Conservation (phyloP, 1,140 invertebrate genomes). For the Hetaerina americana region DNA sequence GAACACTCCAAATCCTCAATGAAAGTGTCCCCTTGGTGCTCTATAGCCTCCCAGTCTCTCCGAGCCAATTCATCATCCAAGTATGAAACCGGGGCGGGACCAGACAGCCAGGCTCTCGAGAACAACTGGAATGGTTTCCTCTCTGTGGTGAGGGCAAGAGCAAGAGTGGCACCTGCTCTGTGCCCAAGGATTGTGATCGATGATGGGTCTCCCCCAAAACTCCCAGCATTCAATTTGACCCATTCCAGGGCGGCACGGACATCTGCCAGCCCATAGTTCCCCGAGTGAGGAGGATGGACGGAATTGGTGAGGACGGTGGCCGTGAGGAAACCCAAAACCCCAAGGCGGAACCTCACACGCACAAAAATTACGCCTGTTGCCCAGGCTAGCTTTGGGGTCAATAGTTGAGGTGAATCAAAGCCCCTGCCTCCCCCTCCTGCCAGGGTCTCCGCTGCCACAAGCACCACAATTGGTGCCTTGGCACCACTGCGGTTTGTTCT, state of each 20-base stretch:
- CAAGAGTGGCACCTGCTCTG: constrained; percentile 61
- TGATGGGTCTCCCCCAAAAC: constrained; percentile 65
- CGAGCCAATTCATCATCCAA: constrained; percentile 37
- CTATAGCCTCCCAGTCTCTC: constrained; percentile 59
- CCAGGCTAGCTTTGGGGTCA: constrained; percentile 48
- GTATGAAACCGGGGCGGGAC: neutral
- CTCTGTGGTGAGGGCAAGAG: constrained; percentile 48
- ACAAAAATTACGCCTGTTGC: constrained; percentile 71
- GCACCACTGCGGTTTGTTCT: constrained; percentile 41
- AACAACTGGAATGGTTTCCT: constrained; percentile 24
- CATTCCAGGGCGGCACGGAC: constrained; percentile 62
- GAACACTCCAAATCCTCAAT: constrained; percentile 41
- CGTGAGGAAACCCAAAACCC: constrained; percentile 65
- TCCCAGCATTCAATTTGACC: constrained; percentile 63
- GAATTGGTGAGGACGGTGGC: constrained; percentile 50
- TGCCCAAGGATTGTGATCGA: constrained; percentile 69
- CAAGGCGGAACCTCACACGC: constrained; percentile 40
- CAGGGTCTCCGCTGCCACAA: constrained; percentile 62
- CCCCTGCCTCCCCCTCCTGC: constrained; percentile 37
- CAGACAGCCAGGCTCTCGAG: constrained; percentile 20
- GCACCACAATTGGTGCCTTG: constrained; percentile 64
- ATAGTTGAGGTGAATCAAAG: constrained; percentile 30
- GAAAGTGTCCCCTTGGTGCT: constrained; percentile 47
- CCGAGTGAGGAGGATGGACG: constrained; percentile 56
- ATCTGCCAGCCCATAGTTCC: constrained; percentile 78